Evolutionary conservation across 2,113 vertebrate genomes (phyloP).

Genomic region (Poeciliopsis occidentalis): DNA sequence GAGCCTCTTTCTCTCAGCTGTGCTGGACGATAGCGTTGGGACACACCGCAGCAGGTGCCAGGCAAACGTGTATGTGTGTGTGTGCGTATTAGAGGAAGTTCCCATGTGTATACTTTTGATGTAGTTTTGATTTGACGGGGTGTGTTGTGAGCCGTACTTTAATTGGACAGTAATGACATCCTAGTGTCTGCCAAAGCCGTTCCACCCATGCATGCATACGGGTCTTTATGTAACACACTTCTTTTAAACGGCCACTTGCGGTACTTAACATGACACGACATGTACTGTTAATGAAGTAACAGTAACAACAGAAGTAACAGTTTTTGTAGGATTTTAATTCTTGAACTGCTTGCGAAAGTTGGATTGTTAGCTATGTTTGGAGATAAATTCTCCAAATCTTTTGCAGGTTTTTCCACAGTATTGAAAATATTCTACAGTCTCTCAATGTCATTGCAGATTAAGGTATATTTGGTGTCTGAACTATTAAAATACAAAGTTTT

Average conservation of each 20-base stretch:
- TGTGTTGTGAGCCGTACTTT: conserved; percentile 27
- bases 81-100: background rate
- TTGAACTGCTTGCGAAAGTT: background rate
- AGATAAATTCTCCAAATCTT: no score
- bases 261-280: conserved; percentile 2
- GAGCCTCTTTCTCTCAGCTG: conserved; percentile 36
- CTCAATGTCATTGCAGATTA: no score
- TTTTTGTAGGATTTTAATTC: no score
- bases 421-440: no score
- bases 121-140: background rate
- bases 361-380: background rate
- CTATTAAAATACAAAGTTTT: no score
- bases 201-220: conserved; percentile 30
- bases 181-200: conserved; percentile 32
- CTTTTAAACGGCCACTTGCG: conserved; percentile 12
- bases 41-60: conserved; percentile 63
- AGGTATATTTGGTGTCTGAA: no score
- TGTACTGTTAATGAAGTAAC: conserved; percentile 10
- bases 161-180: conserved; percentile 49
- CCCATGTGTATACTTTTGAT: conserved; percentile 1
- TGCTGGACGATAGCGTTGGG: conserved; percentile 4
- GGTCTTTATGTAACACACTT: conserved; percentile 33
- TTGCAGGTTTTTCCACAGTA: no score
- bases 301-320: background rate
- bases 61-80: background rate